These are phyloP conservation scores for Orcinus orca DNA, from an alignment of 2,113 vertebrate genomes.

Conservation along the genomic window DNA sequence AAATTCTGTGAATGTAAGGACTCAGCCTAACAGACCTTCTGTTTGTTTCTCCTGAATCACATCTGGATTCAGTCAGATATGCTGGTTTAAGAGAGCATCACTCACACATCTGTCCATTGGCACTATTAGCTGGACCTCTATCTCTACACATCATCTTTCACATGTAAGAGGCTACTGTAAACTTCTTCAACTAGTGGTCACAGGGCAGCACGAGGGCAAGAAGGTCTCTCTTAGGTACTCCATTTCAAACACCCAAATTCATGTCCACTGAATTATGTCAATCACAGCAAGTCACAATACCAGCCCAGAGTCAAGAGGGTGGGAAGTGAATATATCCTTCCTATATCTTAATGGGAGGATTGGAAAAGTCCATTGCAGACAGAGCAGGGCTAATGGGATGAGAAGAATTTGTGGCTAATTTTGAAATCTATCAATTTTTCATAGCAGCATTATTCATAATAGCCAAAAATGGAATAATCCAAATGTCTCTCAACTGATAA, in stretches of 20 bases:
- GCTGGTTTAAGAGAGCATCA: too few relatives aligned
- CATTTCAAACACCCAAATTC: background rate
- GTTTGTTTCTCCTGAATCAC: background rate
- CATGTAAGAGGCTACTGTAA: background rate
- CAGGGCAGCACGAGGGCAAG: background rate
- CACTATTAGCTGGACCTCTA: background rate
- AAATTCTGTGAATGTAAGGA: background rate
- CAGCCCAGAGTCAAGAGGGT: background rate
- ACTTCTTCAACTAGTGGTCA: background rate
- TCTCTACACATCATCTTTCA: too few relatives aligned
- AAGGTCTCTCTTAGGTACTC: background rate
- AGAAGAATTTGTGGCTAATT: background rate
- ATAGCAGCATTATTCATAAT: background rate
- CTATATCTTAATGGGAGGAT: background rate
- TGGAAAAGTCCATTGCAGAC: background rate
- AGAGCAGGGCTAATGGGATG: rapidly evolving
- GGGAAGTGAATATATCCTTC: background rate
- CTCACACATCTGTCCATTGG: background rate
- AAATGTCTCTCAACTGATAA: background rate
- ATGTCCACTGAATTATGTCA: background rate
- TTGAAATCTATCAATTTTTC: background rate
- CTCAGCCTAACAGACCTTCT: background rate
- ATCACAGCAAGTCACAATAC: background rate
- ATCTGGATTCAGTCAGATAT: background rate
- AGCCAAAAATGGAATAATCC: background rate